Evolutionary conservation across 2,888 invertebrate genomes (phyloP), one percentile per base, ranked within the genome.

Genomic region (Odontomyia ornata): DNA sequence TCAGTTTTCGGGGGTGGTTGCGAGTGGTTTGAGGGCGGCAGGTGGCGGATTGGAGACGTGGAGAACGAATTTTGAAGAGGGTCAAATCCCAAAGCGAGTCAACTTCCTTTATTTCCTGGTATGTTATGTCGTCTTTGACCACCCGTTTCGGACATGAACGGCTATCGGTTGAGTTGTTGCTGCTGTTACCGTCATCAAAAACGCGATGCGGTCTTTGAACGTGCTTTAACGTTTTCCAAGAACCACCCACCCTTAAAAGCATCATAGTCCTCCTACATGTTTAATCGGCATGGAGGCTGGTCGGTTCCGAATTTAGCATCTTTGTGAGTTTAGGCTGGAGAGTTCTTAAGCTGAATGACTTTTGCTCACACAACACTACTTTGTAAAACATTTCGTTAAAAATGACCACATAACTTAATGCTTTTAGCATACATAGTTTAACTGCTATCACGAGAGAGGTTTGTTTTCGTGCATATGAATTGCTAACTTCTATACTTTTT

Each of bases 181-280:
- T 65, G 79, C 52, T 65, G 79, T 76, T 75, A 75, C 72, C 79
- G 73, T 77, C 64, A 60, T 75, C 47, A 57, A 30, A n/a, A 27
- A 30, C 57, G 72, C 57, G 56, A 57, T 30, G 21, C 18, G 30
- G 23, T 64, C 46, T 27, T 57, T 52, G 28, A 27, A 11, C 56
- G n/a, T 25, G 25, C 28, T 15, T 57, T 76, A n/a, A 77, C 76
- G 76, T 77, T 79, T 79, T 62, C n/a, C 77, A 75, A 76, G 73
- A 60, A 77, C 77, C 78, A 76, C 78, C 78, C 78, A 79, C 75
- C 69, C 77, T 73, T 78, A 71, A 76, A 73, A 76, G 72, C 76
- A 71, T 43, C 43, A 13, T n/a, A n/a, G n/a, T n/a, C n/a, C n/a
- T 43, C 13, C 43, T 43, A 13, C 43, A 43, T 13, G 43, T 43